These are phyloP conservation scores for Zaprionus capensis DNA, from an alignment of 1,140 invertebrate species.

Conservation along the genomic window DNA sequence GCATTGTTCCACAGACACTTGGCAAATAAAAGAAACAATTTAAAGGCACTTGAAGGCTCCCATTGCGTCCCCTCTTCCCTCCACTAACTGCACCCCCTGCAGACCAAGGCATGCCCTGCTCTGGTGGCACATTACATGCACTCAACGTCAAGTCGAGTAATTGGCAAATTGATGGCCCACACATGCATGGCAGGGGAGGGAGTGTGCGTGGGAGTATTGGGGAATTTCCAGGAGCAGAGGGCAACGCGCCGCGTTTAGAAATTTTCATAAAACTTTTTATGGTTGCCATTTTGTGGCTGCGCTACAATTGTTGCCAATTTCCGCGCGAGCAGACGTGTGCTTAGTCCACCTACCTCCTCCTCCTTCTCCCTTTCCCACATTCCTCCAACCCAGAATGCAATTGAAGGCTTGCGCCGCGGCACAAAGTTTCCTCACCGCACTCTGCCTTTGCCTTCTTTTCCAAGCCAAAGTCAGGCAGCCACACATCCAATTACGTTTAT, in stretches of 20 bases:
- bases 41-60: conserved; percentile 23
- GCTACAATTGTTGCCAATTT: conserved; percentile 78
- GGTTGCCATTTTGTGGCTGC: conserved; percentile 64
- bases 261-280: conserved; percentile 82
- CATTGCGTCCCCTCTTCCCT: neutral
- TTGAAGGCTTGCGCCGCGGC: conserved; percentile 18
- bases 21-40: conserved; percentile 40
- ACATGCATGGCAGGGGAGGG: conserved; percentile 8
- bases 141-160: conserved; percentile 57
- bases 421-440: conserved; percentile 36
- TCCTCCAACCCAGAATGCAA: conserved; percentile 23
- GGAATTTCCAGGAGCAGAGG: neutral
- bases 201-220: neutral
- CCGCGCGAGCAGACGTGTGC: conserved; percentile 45
- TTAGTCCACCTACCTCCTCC: neutral
- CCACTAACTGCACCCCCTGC: neutral
- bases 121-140: conserved; percentile 36
- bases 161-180: conserved; percentile 72
- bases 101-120: neutral
- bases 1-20: conserved; percentile 20
- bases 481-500: conserved; percentile 81
- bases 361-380: too few relatives aligned
- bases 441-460: neutral
- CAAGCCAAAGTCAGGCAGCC: conserved; percentile 50
- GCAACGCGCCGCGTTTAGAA: conserved; percentile 53